phyloP scores from a whole-genome alignment of 2,113 vertebrate genomes.

The Apeltes quadracus region DNA sequence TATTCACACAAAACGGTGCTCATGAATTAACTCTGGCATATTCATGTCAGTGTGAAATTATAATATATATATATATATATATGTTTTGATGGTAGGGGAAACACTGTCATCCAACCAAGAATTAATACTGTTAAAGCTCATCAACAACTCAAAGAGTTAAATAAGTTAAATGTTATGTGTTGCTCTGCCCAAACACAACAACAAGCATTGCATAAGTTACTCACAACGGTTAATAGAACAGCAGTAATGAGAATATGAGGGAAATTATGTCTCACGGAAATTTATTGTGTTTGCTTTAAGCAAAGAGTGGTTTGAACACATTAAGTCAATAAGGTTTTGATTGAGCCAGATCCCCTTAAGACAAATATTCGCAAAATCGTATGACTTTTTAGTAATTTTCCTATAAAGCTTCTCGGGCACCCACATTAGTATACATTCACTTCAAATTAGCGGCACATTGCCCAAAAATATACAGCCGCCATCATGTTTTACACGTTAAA shows the following conservation, averaged over 20 bases:
- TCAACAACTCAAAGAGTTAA: neutral
- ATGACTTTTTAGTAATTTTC: no score
- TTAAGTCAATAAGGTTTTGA: neutral
- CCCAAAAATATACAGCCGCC: neutral
- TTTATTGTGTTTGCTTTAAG: neutral
- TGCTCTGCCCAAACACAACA: neutral
- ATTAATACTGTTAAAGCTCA: neutral
- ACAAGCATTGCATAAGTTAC: neutral
- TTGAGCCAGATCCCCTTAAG: neutral
- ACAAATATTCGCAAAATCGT: no score
- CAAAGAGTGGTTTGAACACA: neutral
- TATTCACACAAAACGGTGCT: neutral
- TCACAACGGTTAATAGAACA: conserved; percentile 17
- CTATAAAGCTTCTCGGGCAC: neutral
- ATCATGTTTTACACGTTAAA: neutral
- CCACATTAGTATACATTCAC: neutral
- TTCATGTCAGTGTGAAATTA: no score
- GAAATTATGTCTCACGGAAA: neutral
- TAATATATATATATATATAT: no score
- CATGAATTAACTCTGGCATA: no score
- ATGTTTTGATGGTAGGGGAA: no score
- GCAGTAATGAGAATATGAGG: neutral
- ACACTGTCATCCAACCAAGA: neutral
- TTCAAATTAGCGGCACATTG: neutral
- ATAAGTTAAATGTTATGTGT: neutral